Conservation (phyloP, 1,140 invertebrate genomes). For the Meloidogyne hapla region DNA sequence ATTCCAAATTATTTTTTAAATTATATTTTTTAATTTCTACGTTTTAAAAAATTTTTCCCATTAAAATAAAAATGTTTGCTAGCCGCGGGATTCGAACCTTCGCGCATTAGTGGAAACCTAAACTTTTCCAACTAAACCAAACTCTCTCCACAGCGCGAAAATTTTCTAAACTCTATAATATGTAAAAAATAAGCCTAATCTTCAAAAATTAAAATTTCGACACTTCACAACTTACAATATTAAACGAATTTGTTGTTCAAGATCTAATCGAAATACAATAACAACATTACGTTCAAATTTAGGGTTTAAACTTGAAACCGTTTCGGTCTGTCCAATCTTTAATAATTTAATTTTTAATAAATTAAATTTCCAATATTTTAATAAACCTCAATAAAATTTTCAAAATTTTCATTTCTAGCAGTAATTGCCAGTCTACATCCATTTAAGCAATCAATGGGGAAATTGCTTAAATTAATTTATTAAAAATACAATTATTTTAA, state of each 20-base stretch:
- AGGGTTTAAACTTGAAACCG: slow-evolving; percentile 31
- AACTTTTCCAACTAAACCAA: slow-evolving; percentile 10
- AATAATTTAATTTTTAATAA: slow-evolving; percentile 21
- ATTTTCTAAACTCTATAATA: background rate
- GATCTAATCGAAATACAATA: slow-evolving; percentile 30
- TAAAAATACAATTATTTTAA: background rate
- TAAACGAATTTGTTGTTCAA: slow-evolving; percentile 33
- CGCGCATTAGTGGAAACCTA: slow-evolving; percentile 29
- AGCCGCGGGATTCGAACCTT: slow-evolving; percentile 24
- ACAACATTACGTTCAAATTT: slow-evolving; percentile 30
- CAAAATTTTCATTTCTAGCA: slow-evolving; percentile 16
- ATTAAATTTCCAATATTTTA: background rate
- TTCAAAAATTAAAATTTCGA: slow-evolving; percentile 24
- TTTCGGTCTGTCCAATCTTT: slow-evolving; percentile 46
- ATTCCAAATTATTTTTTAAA: too few species aligned
- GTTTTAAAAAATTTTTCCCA: slow-evolving; percentile 29
- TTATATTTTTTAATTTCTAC: too few species aligned
- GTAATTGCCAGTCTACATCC: slow-evolving; percentile 30
- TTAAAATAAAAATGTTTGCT: slow-evolving; percentile 1
- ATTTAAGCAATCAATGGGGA: slow-evolving; percentile 25
- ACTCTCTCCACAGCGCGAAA: too few species aligned
- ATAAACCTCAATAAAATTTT: slow-evolving; percentile 31
- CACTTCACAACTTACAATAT: slow-evolving; percentile 31
- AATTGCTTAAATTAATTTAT: slow-evolving; percentile 14
- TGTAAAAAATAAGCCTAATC: background rate